These are phyloP conservation scores for Mamestra brassicae DNA, from an alignment of 2,888 invertebrate genomes.

Conservation along the genomic window DNA sequence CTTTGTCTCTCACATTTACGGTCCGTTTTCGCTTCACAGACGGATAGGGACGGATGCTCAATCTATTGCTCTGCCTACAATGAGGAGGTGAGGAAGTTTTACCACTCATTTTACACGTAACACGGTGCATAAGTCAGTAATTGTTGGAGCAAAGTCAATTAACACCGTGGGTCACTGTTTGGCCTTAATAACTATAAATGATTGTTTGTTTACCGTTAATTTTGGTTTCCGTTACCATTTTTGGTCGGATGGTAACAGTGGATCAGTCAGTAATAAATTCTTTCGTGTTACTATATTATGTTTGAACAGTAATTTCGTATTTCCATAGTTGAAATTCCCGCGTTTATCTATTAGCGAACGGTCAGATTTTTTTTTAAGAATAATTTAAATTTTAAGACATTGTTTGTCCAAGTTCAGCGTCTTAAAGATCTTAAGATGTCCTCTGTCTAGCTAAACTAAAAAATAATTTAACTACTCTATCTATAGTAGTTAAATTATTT, in stretches of 20 bases:
- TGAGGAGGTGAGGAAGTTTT: constrained; percentile 16
- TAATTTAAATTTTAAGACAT: no score
- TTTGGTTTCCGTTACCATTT: constrained; percentile 54
- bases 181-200: constrained; percentile 64
- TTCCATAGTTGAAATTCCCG: neutral
- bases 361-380: neutral
- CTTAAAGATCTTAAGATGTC: no score
- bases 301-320: neutral
- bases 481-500: no score
- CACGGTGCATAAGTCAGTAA: constrained; percentile 32
- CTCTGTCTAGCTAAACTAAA: no score
- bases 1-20: neutral
- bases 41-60: neutral
- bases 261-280: constrained; percentile 8
- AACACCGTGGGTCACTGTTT: constrained; percentile 51
- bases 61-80: neutral
- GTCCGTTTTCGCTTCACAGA: neutral
- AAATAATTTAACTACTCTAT: no score
- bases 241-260: constrained; percentile 3
- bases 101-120: constrained; percentile 24
- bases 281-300: neutral
- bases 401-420: no score
- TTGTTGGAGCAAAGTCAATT: constrained; percentile 52
- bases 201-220: constrained; percentile 59
- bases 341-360: neutral